These are phyloP conservation scores for Eurosta solidaginis DNA, from an alignment of 1,140 invertebrate genomes.

Conservation along the genomic window DNA sequence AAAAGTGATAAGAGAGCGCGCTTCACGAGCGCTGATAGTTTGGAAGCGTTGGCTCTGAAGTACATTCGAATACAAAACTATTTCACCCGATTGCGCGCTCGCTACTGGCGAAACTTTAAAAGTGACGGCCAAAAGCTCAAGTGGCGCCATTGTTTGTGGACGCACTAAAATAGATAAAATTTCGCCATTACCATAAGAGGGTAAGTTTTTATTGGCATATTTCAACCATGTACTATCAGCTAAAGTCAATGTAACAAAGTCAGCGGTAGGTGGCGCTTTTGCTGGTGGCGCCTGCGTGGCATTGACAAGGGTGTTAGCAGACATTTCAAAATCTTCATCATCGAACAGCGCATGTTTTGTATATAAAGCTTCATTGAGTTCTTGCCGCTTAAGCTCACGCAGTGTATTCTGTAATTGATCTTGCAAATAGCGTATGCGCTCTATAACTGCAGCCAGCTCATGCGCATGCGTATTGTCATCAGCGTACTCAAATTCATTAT, in stretches of 20 bases:
- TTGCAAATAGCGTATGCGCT: conserved; percentile 41
- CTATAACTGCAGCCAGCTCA: conserved; percentile 43
- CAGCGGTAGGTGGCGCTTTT: neutral
- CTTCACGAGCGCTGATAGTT: conserved; percentile 39
- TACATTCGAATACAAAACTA: conserved; percentile 28
- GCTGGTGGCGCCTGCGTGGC: neutral
- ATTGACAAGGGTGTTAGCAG: neutral
- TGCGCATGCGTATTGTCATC: conserved; percentile 20
- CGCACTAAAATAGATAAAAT: conserved; percentile 31
- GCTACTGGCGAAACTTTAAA: neutral
- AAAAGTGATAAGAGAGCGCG: conserved; percentile 42
- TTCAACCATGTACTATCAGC: neutral
- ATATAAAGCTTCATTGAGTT: neutral
- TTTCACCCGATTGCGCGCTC: neutral
- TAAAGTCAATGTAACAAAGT: neutral
- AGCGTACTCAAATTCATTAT: neutral
- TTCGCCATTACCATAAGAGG: conserved; percentile 25
- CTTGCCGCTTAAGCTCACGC: neutral
- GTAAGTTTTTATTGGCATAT: conserved; percentile 1
- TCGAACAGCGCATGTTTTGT: neutral
- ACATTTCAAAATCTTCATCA: neutral
- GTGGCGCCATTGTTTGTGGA: neutral
- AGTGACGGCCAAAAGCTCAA: conserved; percentile 32
- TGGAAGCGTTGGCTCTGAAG: conserved; percentile 48
- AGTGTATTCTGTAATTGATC: conserved; percentile 18